Conservation (phyloP, 2,113 vertebrate species). For the Chaetops frenatus region DNA sequence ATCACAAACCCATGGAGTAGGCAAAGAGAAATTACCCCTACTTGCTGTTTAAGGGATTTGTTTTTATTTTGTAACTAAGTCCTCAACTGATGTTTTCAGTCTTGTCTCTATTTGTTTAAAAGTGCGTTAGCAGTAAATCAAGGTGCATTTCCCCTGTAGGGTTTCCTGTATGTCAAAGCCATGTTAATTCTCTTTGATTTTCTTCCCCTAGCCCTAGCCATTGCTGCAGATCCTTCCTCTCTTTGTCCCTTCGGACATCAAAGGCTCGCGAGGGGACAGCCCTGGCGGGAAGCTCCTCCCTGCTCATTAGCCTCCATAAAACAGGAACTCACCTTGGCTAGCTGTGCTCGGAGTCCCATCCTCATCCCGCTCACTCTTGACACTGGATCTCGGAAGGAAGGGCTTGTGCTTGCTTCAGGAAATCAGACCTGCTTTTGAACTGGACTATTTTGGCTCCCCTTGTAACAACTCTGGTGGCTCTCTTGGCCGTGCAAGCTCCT, state of each 20-base stretch:
- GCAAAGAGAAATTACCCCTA: background rate
- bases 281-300: slow-evolving; percentile 73
- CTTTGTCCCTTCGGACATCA: slow-evolving; percentile 84
- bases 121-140: slow-evolving; percentile 84
- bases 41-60: background rate
- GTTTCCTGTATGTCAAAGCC: slow-evolving; percentile 87
- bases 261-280: slow-evolving; percentile 75
- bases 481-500: background rate
- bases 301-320: slow-evolving; percentile 75
- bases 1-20: rapidly evolving
- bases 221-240: slow-evolving; percentile 75
- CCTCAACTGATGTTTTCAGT: background rate
- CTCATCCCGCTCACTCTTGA: slow-evolving; percentile 65
- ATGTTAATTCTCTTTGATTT: slow-evolving; percentile 93
- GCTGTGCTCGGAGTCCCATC: slow-evolving; percentile 33
- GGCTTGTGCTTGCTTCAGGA: slow-evolving; percentile 4
- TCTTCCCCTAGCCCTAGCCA: slow-evolving; percentile 62
- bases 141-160: slow-evolving; percentile 77
- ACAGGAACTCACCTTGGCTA: slow-evolving; percentile 64
- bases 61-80: background rate
- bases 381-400: slow-evolving; percentile 33
- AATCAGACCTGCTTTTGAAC: slow-evolving; percentile 25
- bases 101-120: slow-evolving; percentile 79
- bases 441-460: slow-evolving; percentile 27
- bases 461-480: background rate